Conservation (phyloP, 2,888 invertebrate genomes). For the Drosophila colorata region DNA sequence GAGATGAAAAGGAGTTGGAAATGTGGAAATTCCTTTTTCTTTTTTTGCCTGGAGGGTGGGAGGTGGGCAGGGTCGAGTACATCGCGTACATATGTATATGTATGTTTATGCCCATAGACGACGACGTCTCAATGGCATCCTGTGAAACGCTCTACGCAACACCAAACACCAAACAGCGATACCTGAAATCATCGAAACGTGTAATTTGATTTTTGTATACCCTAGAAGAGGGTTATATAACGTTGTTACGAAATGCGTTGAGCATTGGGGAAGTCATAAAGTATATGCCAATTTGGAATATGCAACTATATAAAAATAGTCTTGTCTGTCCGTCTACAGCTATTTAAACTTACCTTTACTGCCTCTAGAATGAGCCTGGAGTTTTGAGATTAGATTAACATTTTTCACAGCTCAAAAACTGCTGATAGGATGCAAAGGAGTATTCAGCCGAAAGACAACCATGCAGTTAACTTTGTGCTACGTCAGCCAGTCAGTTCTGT, state of each 20-base stretch:
- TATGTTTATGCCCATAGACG: not conserved
- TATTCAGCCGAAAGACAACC: no score
- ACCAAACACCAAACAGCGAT: slow-evolving; percentile 74
- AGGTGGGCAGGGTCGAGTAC: not conserved
- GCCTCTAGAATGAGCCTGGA: no score
- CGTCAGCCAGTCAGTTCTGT: no score
- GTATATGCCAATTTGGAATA: no score
- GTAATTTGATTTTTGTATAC: slow-evolving; percentile 81
- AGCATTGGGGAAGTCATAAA: not conserved
- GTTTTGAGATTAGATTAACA: no score
- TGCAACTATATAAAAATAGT: not conserved
- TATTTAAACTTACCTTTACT: no score
- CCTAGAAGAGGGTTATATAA: not conserved
- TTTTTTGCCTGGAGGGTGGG: slow-evolving; percentile 27
- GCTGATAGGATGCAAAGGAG: no score
- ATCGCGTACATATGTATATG: not conserved
- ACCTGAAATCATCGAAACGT: slow-evolving; percentile 84
- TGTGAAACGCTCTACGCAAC: slow-evolving; percentile 27
- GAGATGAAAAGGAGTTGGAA: not conserved
- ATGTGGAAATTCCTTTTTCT: slow-evolving; percentile 33
- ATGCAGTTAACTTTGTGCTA: not conserved
- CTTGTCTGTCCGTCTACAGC: no score
- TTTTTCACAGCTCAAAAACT: no score
- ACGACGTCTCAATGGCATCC: slow-evolving; percentile 6
- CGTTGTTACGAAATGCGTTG: no score